A percentile compares a stretch with the other conserved stretches of the same genome.
phyloP scores from a whole-genome alignment of 2,113 vertebrate genomes.

The Bos javanicus region DNA sequence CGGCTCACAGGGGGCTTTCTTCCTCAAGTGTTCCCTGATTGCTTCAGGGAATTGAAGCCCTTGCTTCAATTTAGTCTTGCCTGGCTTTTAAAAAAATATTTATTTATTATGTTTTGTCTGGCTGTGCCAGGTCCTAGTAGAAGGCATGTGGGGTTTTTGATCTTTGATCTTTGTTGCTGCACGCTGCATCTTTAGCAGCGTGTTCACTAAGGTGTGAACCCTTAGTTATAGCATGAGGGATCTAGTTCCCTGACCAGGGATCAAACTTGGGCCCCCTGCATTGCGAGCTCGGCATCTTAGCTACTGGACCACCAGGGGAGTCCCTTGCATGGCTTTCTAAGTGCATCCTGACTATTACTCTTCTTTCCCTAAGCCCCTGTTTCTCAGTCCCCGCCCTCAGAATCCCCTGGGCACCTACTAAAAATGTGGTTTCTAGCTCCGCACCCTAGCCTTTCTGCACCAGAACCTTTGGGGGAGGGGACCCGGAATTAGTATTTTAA shows the following conservation, averaged over 20 bases:
- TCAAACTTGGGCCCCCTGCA: background rate
- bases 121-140: background rate
- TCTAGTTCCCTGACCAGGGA: background rate
- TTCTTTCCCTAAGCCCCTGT: background rate
- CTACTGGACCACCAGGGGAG: background rate
- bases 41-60: background rate
- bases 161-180: background rate
- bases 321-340: background rate
- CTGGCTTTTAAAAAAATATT: background rate
- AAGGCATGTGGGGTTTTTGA: background rate
- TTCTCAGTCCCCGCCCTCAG: background rate
- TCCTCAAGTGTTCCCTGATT: background rate
- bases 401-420: background rate
- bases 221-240: background rate
- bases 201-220: background rate
- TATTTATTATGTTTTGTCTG: background rate
- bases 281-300: fast-evolving
- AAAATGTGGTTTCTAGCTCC: background rate
- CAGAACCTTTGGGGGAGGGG: background rate
- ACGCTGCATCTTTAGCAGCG: background rate
- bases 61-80: background rate
- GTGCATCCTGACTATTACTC: too few relatives aligned
- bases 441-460: background rate
- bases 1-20: background rate
- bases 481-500: background rate